Percentiles rank a stretch among this genome's conserved stretches.
Evolutionary conservation across 1,140 invertebrate genomes (phyloP).

Genomic region (Magallana gigas): DNA sequence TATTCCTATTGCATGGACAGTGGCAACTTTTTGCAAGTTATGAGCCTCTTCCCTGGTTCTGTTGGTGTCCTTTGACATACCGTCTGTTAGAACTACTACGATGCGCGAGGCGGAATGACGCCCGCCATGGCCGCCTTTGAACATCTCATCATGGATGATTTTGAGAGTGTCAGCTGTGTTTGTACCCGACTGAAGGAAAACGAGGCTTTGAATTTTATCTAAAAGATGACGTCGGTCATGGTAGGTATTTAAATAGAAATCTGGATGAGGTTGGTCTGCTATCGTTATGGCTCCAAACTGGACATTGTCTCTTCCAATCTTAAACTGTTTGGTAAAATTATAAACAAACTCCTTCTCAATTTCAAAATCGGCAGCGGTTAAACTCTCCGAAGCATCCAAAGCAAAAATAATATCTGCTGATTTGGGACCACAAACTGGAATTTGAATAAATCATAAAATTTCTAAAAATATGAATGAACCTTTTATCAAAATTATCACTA

Average conservation of each 20-base stretch:
- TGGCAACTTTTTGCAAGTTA: not conserved
- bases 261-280: slow-evolving; percentile 19
- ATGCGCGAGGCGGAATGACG: slow-evolving; percentile 40
- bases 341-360: slow-evolving; percentile 55
- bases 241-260: slow-evolving; percentile 45
- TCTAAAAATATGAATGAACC: too few relatives aligned
- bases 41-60: slow-evolving; percentile 12
- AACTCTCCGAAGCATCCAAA: slow-evolving; percentile 55
- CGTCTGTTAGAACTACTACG: slow-evolving; percentile 53
- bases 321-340: slow-evolving; percentile 47
- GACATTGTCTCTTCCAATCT: slow-evolving; percentile 46
- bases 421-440: slow-evolving; percentile 51
- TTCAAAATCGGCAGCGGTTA: slow-evolving; percentile 43
- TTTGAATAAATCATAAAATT: too few relatives aligned
- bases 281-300: slow-evolving; percentile 54
- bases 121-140: slow-evolving; percentile 40
- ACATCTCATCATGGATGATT: slow-evolving; percentile 43
- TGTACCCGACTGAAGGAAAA: slow-evolving; percentile 39
- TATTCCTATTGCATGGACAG: slow-evolving; percentile 17
- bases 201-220: slow-evolving; percentile 40
- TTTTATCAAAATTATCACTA: too few relatives aligned
- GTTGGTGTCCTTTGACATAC: slow-evolving; percentile 39
- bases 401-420: slow-evolving; percentile 65
- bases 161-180: slow-evolving; percentile 43
- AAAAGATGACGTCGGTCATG: slow-evolving; percentile 24